phyloP scores from a whole-genome alignment of 2,888 invertebrate genomes.

The Selenia dentaria region DNA sequence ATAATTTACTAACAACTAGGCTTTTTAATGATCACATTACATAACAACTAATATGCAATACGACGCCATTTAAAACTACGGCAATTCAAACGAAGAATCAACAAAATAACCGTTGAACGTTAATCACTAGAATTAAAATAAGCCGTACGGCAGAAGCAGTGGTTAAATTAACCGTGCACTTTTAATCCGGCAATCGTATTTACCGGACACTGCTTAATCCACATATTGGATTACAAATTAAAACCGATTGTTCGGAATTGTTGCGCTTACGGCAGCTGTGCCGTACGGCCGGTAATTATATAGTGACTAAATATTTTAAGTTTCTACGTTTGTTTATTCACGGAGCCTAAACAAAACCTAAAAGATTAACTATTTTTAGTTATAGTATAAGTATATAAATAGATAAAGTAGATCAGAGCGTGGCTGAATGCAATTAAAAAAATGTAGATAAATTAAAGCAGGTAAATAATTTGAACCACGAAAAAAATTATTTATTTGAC shows the following conservation, averaged over 20 bases:
- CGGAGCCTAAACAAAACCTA: background rate
- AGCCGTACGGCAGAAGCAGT: conserved; percentile 43
- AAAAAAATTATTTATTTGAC: too few relatives aligned
- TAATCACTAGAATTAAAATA: conserved; percentile 53
- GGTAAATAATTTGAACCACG: too few relatives aligned
- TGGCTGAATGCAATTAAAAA: too few relatives aligned
- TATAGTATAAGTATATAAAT: too few relatives aligned
- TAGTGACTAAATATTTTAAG: conserved; percentile 25
- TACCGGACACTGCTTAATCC: conserved; percentile 31
- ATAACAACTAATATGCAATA: too few relatives aligned
- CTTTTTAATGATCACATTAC: too few relatives aligned
- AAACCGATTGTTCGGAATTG: conserved; percentile 23
- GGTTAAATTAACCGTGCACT: conserved; percentile 63
- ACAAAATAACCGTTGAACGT: conserved; percentile 34
- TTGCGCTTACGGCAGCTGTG: conserved; percentile 9
- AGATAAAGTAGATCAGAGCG: too few relatives aligned
- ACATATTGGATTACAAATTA: conserved; percentile 14
- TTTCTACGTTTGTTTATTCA: background rate
- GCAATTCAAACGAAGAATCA: conserved; percentile 7
- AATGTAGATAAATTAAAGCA: too few relatives aligned
- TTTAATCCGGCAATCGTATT: conserved; percentile 53
- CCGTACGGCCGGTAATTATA: conserved; percentile 6
- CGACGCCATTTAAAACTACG: background rate
- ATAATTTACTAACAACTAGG: too few relatives aligned
- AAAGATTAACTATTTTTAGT: too few relatives aligned